A percentile compares a stretch with the other conserved stretches of the same genome.
phyloP scores from a whole-genome alignment of 1,140 invertebrate species.

The Mesaphorura yosii region DNA sequence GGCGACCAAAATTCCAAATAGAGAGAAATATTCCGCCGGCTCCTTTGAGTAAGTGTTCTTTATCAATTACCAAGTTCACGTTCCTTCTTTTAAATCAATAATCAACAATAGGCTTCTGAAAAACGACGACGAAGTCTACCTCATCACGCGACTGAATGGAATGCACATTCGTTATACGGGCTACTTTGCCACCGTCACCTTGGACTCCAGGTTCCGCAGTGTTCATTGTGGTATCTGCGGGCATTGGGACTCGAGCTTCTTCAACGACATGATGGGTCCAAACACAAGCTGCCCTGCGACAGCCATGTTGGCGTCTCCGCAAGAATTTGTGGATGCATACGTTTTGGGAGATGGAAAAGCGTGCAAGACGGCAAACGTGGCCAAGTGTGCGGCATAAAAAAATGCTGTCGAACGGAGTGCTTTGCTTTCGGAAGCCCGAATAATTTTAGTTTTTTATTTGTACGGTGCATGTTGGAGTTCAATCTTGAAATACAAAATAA shows the following conservation, averaged over 20 bases:
- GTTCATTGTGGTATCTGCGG: slow-evolving; percentile 29
- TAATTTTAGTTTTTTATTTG: too few species aligned
- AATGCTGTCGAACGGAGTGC: too few species aligned
- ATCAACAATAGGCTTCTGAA: slow-evolving; percentile 18
- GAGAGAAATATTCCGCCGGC: background rate
- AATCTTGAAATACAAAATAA: background rate
- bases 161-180: slow-evolving; percentile 24
- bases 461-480: too few species aligned
- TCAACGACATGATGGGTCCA: slow-evolving; percentile 24
- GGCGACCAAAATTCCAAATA: background rate
- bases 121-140: slow-evolving; percentile 17
- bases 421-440: too few species aligned
- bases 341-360: slow-evolving; percentile 12
- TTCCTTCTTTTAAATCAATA: too few species aligned
- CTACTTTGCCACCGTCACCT: slow-evolving; percentile 13
- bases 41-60: slow-evolving; percentile 4
- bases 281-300: slow-evolving; percentile 1
- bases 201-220: slow-evolving; percentile 17
- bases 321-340: slow-evolving; percentile 13
- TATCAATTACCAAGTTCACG: too few species aligned
- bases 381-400: too few species aligned
- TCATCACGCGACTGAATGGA: slow-evolving; percentile 2
- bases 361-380: too few species aligned
- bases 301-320: slow-evolving; percentile 7
- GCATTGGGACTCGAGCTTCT: slow-evolving; percentile 19